Conservation (phyloP, 1,140 invertebrate species). For the Charaxes varanes region DNA sequence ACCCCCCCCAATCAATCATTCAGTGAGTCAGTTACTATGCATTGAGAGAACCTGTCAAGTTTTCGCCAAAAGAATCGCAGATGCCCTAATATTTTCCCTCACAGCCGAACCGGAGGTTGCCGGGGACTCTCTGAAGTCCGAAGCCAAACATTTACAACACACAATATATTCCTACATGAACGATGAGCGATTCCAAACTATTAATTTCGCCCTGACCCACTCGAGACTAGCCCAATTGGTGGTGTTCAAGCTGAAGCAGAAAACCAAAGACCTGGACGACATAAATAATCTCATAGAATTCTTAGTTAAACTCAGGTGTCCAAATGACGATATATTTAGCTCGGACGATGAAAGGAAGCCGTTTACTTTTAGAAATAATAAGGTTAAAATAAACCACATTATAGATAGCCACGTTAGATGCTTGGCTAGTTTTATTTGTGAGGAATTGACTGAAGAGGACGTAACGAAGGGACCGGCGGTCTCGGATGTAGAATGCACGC, state of each 20-base stretch:
- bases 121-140: conserved; percentile 73
- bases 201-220: conserved; percentile 79
- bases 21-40: conserved; percentile 74
- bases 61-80: conserved; percentile 78
- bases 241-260: conserved; percentile 63
- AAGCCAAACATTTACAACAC: conserved; percentile 79
- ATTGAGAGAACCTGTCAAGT: conserved; percentile 80
- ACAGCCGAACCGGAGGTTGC: conserved; percentile 57
- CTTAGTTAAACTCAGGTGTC: conserved; percentile 48
- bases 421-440: conserved; percentile 60
- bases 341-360: conserved; percentile 58
- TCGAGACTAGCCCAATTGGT: conserved; percentile 77
- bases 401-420: conserved; percentile 59
- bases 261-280: conserved; percentile 48
- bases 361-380: conserved; percentile 27
- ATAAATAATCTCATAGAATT: conserved; percentile 53
- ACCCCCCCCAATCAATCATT: conserved; percentile 42
- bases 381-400: conserved; percentile 36
- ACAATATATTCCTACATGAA: conserved; percentile 80
- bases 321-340: conserved; percentile 67
- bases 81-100: conserved; percentile 56
- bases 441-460: conserved; percentile 48
- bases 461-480: conserved; percentile 45
- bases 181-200: conserved; percentile 75
- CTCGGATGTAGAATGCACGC: conserved; percentile 72